Evolutionary conservation across 2,888 invertebrate genomes (phyloP).

Genomic region (Eristalis intricaria): DNA sequence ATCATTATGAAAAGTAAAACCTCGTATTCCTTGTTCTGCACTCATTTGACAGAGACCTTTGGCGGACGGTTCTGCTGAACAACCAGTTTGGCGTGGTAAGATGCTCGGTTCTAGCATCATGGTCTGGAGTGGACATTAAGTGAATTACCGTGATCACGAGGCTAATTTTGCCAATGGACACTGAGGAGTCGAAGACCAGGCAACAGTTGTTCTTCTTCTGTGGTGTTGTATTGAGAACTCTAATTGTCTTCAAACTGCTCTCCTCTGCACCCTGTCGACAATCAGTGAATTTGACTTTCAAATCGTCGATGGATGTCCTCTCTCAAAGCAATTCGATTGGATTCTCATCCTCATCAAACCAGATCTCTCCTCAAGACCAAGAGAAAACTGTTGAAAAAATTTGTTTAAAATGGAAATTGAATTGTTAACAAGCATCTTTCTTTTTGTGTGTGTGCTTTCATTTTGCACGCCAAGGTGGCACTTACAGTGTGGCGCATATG

Average conservation of each 20-base stretch:
- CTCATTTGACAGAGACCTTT: conserved; percentile 63
- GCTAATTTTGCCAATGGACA: not conserved
- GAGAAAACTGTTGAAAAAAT: conserved; percentile 44
- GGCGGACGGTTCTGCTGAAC: conserved; percentile 12
- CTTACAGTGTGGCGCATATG: not conserved
- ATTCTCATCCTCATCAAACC: not conserved
- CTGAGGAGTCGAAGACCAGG: not conserved
- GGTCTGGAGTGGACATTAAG: not conserved
- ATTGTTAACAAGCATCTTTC: conserved; percentile 47
- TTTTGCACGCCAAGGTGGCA: conserved; percentile 20
- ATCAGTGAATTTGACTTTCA: not conserved
- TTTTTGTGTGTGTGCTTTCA: not conserved
- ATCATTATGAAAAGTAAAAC: conserved; percentile 65
- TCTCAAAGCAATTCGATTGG: not conserved
- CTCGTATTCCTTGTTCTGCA: conserved; percentile 30
- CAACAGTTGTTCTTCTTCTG: not conserved
- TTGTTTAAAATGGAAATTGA: conserved; percentile 35
- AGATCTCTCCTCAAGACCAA: conserved; percentile 5
- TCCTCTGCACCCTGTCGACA: not conserved
- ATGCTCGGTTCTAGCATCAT: not conserved
- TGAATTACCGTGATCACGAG: not conserved
- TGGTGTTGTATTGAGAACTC: no score
- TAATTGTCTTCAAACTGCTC: not conserved
- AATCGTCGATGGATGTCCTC: not conserved
- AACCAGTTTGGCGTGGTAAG: conserved; percentile 41